phyloP scores from a whole-genome alignment of 2,797 vertebrate species.

The Sebastes nivosus region DNA sequence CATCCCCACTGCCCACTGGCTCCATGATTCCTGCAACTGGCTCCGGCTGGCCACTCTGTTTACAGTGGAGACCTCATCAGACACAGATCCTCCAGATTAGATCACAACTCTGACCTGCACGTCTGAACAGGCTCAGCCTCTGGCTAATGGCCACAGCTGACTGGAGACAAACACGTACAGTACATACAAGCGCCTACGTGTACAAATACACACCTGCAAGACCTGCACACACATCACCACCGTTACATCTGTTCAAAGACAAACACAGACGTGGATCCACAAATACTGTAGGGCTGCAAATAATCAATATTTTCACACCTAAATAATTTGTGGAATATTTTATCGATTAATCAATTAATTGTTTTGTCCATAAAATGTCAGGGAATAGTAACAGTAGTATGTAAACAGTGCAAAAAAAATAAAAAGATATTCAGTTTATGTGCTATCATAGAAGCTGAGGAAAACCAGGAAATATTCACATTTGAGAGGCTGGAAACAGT shows the following conservation, averaged over 20 bases:
- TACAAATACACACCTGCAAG: slow-evolving; percentile 19
- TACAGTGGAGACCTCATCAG: slow-evolving; percentile 70
- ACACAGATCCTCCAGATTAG: slow-evolving; percentile 69
- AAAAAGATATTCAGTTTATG: background rate
- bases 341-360: background rate
- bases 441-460: background rate
- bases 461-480: background rate
- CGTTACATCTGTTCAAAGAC: background rate
- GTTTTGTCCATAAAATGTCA: background rate
- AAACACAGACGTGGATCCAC: background rate
- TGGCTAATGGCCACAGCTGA: slow-evolving; percentile 63
- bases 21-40: slow-evolving; percentile 49
- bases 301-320: background rate
- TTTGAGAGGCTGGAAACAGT: background rate
- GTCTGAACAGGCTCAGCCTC: slow-evolving; percentile 46
- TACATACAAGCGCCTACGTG: background rate
- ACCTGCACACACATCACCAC: background rate
- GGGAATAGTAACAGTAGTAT: too few species aligned
- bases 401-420: too few species aligned
- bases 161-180: slow-evolving; percentile 29
- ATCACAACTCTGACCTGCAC: slow-evolving; percentile 65
- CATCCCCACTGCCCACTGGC: slow-evolving; percentile 46
- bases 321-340: background rate
- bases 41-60: slow-evolving; percentile 54
- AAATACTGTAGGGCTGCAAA: background rate